Evolutionary conservation across 2,888 invertebrate genomes (phyloP), one percentile per base, ranked within the genome.

Genomic region (Chrysolina haemoptera): DNA sequence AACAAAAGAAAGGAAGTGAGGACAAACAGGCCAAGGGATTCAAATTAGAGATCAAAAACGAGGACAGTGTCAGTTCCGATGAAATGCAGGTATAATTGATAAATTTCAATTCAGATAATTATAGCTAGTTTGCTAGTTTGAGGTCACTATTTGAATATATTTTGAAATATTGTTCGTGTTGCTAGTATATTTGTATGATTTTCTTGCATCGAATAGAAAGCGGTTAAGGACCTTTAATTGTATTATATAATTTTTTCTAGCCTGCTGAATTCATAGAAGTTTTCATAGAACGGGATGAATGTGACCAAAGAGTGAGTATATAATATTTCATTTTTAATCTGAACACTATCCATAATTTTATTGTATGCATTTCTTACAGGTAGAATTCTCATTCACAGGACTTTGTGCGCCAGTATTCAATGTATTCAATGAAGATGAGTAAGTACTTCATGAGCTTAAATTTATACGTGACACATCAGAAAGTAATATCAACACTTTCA

Each of bases 321-420:
- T 59, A 16, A 64, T 69, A 43, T 62, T 63, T 46, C 5, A 4
- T 12, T 14, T 46, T 46, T n/a, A 14, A 4, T 14, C 46, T 4
- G 14, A 46, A 35, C 8, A 8, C 35, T 59, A 18, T 27, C 14
- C 2, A 62, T 18, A 62, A 65, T 11, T 69, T 65, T 65, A 35
- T 40, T 27, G n/a, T 68, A 16, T 63, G 12, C 18, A n/a, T 68
- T 41, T 73, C 40, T 85, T 82, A 71, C 81, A 90, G 90, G 89
- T 89, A 65, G 84, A 85, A 4, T 91, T 91, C 82, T 89, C 87
- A 64, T 92, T 91, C 74, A 89, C 89, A 81, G 95, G 94, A 10
- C 84, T 93, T 14, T 90, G 94, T 87, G 93, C 92, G 0, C 94
- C 94, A 0, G 94, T 93, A 0, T 93, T 94, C 80, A 93, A 94